These are phyloP conservation scores for Merops nubicus DNA, from an alignment of 2,113 vertebrate species.

Conservation along the genomic window DNA sequence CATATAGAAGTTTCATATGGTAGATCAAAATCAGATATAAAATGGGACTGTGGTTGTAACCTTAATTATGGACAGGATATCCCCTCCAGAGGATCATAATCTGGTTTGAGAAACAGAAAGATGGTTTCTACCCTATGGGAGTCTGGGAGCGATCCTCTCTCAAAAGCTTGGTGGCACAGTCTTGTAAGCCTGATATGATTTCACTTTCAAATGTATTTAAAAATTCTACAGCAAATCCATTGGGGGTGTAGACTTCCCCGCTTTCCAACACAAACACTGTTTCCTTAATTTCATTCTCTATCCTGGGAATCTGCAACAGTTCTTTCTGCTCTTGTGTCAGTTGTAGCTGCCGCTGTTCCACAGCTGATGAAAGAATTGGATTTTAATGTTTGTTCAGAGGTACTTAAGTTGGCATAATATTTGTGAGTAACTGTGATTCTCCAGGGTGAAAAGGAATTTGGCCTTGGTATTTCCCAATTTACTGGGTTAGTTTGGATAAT, in stretches of 20 bases:
- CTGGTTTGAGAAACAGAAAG: conserved; percentile 40
- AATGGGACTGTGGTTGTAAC: neutral
- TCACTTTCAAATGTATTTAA: conserved; percentile 73
- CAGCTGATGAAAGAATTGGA: conserved; percentile 56
- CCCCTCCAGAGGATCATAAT: conserved; percentile 58
- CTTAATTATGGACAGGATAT: conserved; percentile 42
- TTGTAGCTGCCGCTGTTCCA: conserved; percentile 19
- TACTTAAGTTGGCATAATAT: conserved; percentile 11
- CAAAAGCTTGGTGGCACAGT: conserved; percentile 65
- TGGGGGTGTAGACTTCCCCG: conserved; percentile 36
- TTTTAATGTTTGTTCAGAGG: conserved; percentile 61
- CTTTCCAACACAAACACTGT: conserved; percentile 58
- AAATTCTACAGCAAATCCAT: conserved; percentile 64
- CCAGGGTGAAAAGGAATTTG: neutral
- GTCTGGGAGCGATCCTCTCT: conserved; percentile 56
- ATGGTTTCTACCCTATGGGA: conserved; percentile 41
- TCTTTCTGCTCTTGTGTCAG: conserved; percentile 42
- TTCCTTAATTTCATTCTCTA: conserved; percentile 55
- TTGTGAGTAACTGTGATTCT: conserved; percentile 34
- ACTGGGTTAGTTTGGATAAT: neutral
- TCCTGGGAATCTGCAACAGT: conserved; percentile 66
- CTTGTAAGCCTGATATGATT: conserved; percentile 58
- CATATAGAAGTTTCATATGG: neutral
- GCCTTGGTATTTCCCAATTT: neutral
- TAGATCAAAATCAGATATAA: conserved; percentile 18